These are phyloP conservation scores for Lathamus discolor DNA, from an alignment of 2,113 vertebrate genomes.

Conservation along the genomic window DNA sequence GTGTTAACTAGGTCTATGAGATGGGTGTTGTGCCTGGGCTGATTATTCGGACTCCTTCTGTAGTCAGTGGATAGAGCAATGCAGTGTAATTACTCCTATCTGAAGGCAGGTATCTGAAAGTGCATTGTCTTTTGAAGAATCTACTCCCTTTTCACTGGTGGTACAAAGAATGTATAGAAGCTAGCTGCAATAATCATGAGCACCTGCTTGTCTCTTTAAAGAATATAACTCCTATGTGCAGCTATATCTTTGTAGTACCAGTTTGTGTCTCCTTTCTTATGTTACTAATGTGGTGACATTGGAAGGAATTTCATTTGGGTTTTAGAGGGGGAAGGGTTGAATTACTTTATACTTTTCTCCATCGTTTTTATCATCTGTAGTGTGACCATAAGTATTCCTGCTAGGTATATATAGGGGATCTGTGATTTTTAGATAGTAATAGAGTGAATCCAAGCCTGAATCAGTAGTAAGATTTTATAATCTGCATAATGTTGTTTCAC, in stretches of 20 bases:
- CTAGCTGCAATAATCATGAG: neutral
- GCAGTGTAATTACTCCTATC: neutral
- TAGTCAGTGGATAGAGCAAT: neutral
- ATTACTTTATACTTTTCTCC: neutral
- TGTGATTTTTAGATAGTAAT: neutral
- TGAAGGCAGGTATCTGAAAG: neutral
- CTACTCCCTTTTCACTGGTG: neutral
- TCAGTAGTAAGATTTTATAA: neutral
- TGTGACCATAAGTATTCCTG: neutral
- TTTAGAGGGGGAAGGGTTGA: neutral
- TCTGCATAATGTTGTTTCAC: neutral
- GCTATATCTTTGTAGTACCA: neutral
- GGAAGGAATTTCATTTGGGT: neutral
- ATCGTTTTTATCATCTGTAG: rapidly evolving
- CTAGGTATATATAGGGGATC: neutral
- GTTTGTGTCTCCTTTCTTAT: neutral
- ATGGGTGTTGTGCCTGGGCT: neutral
- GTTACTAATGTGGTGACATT: rapidly evolving
- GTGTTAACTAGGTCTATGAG: neutral
- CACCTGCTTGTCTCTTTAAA: neutral
- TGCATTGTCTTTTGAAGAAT: neutral
- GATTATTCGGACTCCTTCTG: neutral
- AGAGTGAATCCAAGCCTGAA: neutral
- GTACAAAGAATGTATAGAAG: neutral
- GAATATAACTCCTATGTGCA: neutral